Percentiles rank a stretch among this genome's conserved stretches.
phyloP scores from a whole-genome alignment of 2,888 invertebrate genomes.

The Melitaea athalia region DNA sequence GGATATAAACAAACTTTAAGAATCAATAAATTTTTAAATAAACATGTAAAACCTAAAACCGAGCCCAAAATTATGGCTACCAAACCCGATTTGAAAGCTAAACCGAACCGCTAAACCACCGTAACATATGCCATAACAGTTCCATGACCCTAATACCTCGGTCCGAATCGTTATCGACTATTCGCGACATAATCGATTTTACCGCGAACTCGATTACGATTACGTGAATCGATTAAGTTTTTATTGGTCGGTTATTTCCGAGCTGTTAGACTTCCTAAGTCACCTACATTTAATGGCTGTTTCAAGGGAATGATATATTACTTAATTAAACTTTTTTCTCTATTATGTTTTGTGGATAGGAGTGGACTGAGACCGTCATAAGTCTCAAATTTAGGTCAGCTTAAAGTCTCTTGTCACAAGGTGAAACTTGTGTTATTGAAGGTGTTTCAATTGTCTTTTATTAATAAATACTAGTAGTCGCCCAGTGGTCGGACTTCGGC shows the following conservation, averaged over 20 bases:
- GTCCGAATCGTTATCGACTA: conserved; percentile 22
- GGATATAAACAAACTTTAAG: too few relatives aligned
- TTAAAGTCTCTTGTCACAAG: too few relatives aligned
- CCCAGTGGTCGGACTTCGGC: too few relatives aligned
- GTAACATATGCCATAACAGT: conserved; percentile 13
- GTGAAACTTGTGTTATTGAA: too few relatives aligned
- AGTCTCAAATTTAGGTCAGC: too few relatives aligned
- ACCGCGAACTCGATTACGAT: conserved; percentile 30
- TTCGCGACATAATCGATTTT: conserved; percentile 33
- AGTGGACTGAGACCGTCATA: too few relatives aligned
- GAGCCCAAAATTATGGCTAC: neutral
- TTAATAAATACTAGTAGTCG: too few relatives aligned
- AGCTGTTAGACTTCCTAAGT: conserved; percentile 8
- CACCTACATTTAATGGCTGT: neutral
- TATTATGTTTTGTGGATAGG: too few relatives aligned
- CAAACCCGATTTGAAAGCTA: neutral
- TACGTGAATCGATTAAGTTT: conserved; percentile 27
- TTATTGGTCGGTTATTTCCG: conserved; percentile 4
- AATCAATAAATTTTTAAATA: too few relatives aligned
- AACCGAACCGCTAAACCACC: neutral
- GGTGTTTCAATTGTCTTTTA: too few relatives aligned
- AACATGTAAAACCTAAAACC: neutral
- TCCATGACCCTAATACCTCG: conserved; percentile 26
- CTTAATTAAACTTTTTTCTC: neutral
- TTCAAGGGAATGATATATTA: neutral